Conservation (phyloP, 2,888 invertebrate species). For the Diabrotica balteata region DNA sequence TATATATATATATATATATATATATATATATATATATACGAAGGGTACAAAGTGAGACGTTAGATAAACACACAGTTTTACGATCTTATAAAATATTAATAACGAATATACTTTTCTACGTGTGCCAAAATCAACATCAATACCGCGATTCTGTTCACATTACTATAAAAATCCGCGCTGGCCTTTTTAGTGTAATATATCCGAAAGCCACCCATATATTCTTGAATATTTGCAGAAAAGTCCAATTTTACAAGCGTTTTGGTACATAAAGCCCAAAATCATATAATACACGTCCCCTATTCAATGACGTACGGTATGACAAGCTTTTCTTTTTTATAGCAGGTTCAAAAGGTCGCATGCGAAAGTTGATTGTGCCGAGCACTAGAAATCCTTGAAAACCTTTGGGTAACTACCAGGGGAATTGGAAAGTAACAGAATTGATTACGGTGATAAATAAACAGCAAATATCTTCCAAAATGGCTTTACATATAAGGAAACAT, state of each 20-base stretch:
- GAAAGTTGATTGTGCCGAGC: conserved; percentile 17
- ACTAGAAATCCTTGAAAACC: conserved; percentile 10
- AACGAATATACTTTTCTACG: not conserved
- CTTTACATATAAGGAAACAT: no score
- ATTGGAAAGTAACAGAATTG: conserved; percentile 14
- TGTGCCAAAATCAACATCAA: conserved; percentile 6
- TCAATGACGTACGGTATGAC: conserved; percentile 25
- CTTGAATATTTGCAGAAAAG: conserved; percentile 22
- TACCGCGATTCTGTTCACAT: conserved; percentile 7
- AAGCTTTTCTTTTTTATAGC: conserved; percentile 24
- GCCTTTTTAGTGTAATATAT: conserved; percentile 12
- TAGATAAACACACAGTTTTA: no score
- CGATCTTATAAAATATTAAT: no score
- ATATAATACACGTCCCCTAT: conserved; percentile 23
- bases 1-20: no score
- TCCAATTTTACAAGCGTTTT: conserved; percentile 26
- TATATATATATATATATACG: no score
- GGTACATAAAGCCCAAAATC: conserved; percentile 27
- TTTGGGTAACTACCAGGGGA: conserved; percentile 14
- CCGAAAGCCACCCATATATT: conserved; percentile 9
- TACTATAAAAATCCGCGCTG: conserved; percentile 16
- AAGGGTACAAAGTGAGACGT: no score
- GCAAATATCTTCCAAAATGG: no score
- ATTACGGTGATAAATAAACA: conserved; percentile 16
- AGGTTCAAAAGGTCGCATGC: conserved; percentile 17